These are phyloP conservation scores for Magallana nippona DNA, from an alignment of 2,888 invertebrate species.

Conservation along the genomic window DNA sequence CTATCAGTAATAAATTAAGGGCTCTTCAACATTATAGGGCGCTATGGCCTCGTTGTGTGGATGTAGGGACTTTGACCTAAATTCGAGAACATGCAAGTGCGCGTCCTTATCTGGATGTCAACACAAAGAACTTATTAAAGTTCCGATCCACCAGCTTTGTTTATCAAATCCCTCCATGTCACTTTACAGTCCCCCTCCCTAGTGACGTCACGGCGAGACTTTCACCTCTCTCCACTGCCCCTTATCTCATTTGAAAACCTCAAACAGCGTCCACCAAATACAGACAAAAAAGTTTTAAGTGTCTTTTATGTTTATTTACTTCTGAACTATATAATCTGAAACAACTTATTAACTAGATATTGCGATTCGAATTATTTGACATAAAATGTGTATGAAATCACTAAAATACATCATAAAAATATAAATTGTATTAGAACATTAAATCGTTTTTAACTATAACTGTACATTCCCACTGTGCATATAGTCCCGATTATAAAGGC, in stretches of 20 bases:
- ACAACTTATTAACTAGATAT: slow-evolving; percentile 15
- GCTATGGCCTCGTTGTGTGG: neutral
- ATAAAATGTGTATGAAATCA: slow-evolving; percentile 12
- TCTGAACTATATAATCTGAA: slow-evolving; percentile 1
- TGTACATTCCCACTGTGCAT: slow-evolving; percentile 4
- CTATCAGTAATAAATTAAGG: neutral
- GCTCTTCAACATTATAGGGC: neutral
- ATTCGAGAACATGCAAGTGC: neutral
- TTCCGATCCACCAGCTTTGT: neutral
- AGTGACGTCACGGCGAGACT: neutral
- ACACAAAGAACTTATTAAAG: slow-evolving; percentile 6
- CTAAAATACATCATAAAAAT: slow-evolving; percentile 21
- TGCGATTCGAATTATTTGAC: neutral
- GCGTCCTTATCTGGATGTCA: neutral
- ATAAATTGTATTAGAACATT: slow-evolving; percentile 12
- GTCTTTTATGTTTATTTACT: neutral
- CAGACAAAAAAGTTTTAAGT: neutral
- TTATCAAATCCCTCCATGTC: neutral
- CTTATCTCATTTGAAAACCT: too few relatives aligned
- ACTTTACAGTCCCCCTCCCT: neutral
- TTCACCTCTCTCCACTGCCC: neutral
- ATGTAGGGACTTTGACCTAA: neutral
- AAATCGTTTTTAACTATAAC: neutral
- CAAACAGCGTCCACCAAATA: too few relatives aligned
- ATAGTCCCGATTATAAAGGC: slow-evolving; percentile 8